Conservation (phyloP, 2,113 vertebrate genomes). For the Ramphastos sulfuratus region DNA sequence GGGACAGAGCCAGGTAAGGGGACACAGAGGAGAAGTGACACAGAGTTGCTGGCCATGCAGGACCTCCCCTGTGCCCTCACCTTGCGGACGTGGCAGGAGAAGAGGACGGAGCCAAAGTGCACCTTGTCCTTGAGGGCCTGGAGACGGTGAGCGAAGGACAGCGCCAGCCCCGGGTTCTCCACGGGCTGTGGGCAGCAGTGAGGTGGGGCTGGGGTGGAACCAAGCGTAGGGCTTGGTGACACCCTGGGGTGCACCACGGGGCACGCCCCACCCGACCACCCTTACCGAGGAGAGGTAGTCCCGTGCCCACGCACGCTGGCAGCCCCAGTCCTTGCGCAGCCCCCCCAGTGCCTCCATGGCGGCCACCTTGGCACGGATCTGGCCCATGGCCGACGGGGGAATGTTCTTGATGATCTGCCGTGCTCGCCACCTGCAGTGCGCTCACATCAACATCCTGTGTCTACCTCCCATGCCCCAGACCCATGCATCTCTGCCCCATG, state of each 20-base stretch:
- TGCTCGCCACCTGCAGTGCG: constrained; percentile 86
- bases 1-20: background rate
- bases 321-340: constrained; percentile 85
- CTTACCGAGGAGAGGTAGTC: constrained; percentile 90
- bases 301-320: constrained; percentile 79
- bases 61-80: constrained; percentile 47
- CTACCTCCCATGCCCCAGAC: background rate
- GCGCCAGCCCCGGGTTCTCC: constrained; percentile 79
- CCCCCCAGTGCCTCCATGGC: constrained; percentile 80
- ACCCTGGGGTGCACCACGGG: accelerated
- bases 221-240: background rate
- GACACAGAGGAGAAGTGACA: background rate
- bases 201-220: background rate
- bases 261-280: background rate
- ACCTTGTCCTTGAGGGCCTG: constrained; percentile 83
- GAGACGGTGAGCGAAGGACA: constrained; percentile 74
- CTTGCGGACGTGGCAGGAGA: constrained; percentile 90
- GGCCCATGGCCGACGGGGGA: constrained; percentile 87
- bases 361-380: constrained; percentile 90
- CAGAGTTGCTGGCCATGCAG: accelerated
- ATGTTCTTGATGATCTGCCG: constrained; percentile 91
- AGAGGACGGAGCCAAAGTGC: constrained; percentile 80
- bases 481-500: too few relatives aligned
- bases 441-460: background rate
- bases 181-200: constrained; percentile 55